Evolutionary conservation across 2,888 invertebrate genomes (phyloP), one percentile per base, ranked within the genome.

Genomic region (Plagodis dolabraria): DNA sequence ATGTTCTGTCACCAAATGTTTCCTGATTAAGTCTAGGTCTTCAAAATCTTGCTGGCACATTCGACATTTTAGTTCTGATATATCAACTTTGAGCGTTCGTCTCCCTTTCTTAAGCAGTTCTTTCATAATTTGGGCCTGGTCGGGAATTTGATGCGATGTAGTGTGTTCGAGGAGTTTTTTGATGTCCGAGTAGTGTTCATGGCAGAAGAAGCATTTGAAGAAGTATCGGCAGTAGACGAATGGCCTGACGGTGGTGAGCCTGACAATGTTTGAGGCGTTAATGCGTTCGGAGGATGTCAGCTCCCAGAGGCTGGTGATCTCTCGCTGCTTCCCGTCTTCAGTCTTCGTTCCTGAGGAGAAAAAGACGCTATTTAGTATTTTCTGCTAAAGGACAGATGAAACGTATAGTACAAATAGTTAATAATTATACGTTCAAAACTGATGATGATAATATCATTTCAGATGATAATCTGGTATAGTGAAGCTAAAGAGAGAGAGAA

Each of bases 131-230:
- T 56, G 70, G 0, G 65, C 42, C 38, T 73, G 60, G 33, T 80
- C 73, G 7, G 87, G 87, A 4, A 77, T 75, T n/a, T 77, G 65
- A 52, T 88, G 89, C 0, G 68, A 66, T 0, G 64, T 6, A 0
- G 77, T 85, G 58, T 89, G 89, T 43, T 76, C 67, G 0, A 89
- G 68, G 0, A 88, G 69, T 0, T 69, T 56, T 12, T 75, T 79
- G 33, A 89, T 77, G 56, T 88, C 86, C 0, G 81, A 70, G 54
- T 77, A 82, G 11, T 83, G 81, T 67, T 87, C 79, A 9, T 73
- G 74, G 56, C 88, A 88, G 69, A 79, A 88, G 71, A 89, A 88
- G 55, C 89, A 89, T 67, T 87, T 87, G 71, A 84, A 88, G 71
- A 75, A 85, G 59, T 86, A 85, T 69, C 86, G 70, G 68, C 86